Evolutionary conservation across 92 coral and sea anemone genomes (phyloP).

Genomic region (Siderastrea siderea): DNA sequence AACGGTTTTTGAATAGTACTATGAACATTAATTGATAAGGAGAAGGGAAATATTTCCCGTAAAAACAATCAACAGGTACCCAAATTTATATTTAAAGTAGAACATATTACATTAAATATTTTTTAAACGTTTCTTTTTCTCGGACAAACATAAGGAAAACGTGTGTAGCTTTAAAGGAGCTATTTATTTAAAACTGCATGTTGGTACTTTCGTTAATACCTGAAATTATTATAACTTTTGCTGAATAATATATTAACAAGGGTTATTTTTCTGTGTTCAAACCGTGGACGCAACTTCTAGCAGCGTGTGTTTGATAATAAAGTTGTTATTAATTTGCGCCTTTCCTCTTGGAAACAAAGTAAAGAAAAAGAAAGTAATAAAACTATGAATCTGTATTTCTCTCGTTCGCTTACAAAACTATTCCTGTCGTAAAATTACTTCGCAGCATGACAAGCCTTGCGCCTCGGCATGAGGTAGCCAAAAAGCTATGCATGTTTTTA

Average conservation of each 20-base stretch:
- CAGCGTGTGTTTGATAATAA: slow-evolving; percentile 1
- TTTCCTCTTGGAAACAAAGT: slow-evolving; percentile 34
- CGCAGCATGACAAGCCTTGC: slow-evolving; percentile 33
- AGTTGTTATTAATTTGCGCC: slow-evolving; percentile 4
- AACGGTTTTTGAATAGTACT: background rate
- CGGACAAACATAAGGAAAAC: background rate
- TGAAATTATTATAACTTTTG: background rate
- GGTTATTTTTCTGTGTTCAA: background rate
- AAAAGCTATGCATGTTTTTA: slow-evolving; percentile 18
- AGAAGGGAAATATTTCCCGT: background rate
- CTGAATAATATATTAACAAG: background rate
- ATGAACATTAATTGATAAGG: background rate
- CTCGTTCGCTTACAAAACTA: slow-evolving; percentile 13
- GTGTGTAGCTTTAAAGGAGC: background rate
- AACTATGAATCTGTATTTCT: slow-evolving; percentile 23
- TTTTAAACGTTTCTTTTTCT: background rate
- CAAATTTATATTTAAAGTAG: background rate
- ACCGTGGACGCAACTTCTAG: background rate
- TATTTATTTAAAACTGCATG: slow-evolving; percentile 2
- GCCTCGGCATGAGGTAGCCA: slow-evolving; percentile 1
- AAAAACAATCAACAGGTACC: background rate
- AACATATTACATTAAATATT: background rate
- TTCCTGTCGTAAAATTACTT: slow-evolving; percentile 19
- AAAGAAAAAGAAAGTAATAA: slow-evolving; percentile 9
- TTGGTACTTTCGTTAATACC: background rate